phyloP scores from a whole-genome alignment of 2,113 vertebrate species.

The Chaetura pelagica region DNA sequence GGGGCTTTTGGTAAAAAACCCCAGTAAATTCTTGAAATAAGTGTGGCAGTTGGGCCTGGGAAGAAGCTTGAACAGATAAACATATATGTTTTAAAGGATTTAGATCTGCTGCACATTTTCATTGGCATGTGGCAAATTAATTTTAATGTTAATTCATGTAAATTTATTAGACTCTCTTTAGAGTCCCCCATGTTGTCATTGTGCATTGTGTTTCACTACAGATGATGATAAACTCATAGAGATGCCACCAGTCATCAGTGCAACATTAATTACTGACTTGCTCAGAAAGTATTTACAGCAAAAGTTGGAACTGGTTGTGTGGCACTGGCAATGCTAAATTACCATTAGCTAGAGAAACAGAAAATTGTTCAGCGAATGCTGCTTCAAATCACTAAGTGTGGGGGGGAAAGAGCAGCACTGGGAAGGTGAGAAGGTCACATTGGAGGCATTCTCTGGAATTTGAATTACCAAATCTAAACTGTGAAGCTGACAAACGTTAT shows the following conservation, averaged over 20 bases:
- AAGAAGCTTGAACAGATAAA: not conserved
- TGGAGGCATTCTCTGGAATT: not conserved
- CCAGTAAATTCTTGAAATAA: not conserved
- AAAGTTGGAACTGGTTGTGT: not conserved
- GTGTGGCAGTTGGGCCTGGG: not conserved
- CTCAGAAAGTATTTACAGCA: constrained; percentile 5
- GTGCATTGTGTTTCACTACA: constrained; percentile 27
- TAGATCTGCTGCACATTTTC: constrained; percentile 46
- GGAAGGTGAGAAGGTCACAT: not conserved
- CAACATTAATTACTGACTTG: constrained; percentile 49
- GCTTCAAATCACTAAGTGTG: not conserved
- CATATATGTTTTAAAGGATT: constrained; percentile 16
- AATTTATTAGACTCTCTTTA: constrained; percentile 54
- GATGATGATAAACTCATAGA: constrained; percentile 47
- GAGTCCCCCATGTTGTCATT: constrained; percentile 7
- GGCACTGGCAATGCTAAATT: not conserved
- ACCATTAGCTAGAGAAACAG: not conserved
- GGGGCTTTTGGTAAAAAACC: not conserved
- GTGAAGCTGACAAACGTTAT: constrained; percentile 15
- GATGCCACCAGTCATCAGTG: constrained; percentile 42
- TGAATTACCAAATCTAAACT: not conserved
- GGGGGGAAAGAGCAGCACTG: not conserved
- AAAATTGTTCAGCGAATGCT: not conserved
- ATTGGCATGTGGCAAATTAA: constrained; percentile 66
- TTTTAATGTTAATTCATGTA: constrained; percentile 62